Base-by-base conservation (phyloP, 2,888 invertebrate species). In the Perdita meconis region DNA sequence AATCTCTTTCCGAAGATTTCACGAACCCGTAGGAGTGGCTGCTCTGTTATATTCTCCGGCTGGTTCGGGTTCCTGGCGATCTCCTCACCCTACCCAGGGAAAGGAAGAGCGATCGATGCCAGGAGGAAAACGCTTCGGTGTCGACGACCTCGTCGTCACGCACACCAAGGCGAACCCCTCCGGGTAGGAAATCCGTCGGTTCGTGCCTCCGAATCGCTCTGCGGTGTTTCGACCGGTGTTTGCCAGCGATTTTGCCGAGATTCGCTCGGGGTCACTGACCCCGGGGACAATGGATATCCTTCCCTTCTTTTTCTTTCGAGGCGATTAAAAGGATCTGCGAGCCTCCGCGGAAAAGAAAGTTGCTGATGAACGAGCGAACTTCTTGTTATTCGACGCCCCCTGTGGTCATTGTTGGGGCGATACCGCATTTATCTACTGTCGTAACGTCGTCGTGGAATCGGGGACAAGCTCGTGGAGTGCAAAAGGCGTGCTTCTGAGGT, bases 81-180 rank as follows among this genome's bases (percentile, higher is more conserved):
- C 55, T n/a, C 63, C 6, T 74, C 64, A 38, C 51, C 50, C 64
- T 44, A n/a, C 63, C 22, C 60, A 56, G 47, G 66, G 55, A 69
- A 76, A 79, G 72, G 69, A 71, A 75, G 70, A 68, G 22, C 82
- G 82, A 71, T 74, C 59, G 70, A 73, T 79, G 68, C 55, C 74
- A 74, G 76, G 36, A 65, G 76, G 67, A 69, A 75, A 75, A 73
- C 60, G 74, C 60, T 69, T 36, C 67, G 68, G 67, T 79, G 78
- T 75, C 79, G 70, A 68, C 73, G 77, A 84, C 71, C 81, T 36
- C 69, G 64, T 53, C 70, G 53, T 74, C 71, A 70, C 83, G 80
- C 73, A 68, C 68, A 66, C 68, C 59, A 30, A 38, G 44, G 22
- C 53, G 51, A 34, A 60, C 55, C 61, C 51, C n/a, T n/a, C 56